Conservation (phyloP, 2,113 vertebrate species). For the Centrocercus urophasianus region DNA sequence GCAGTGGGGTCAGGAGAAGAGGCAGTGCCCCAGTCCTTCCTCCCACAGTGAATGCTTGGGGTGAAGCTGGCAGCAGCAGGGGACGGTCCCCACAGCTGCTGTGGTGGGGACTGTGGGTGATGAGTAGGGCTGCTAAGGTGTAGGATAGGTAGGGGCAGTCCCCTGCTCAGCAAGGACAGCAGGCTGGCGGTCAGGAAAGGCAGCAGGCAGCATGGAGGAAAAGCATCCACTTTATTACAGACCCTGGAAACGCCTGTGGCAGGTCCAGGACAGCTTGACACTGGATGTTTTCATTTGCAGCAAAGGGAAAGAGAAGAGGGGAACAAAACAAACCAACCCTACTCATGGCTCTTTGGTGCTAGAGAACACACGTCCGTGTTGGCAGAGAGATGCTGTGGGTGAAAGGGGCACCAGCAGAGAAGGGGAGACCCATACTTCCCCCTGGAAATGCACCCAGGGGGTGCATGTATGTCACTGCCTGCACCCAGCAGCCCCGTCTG, state of each 20-base stretch:
- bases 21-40: background rate
- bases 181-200: background rate
- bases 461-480: background rate
- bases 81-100: background rate
- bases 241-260: slow-evolving; percentile 44
- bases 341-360: slow-evolving; percentile 59
- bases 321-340: background rate
- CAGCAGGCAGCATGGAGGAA: slow-evolving; percentile 21
- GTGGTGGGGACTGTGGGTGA: background rate
- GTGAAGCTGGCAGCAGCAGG: background rate
- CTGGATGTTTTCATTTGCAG: slow-evolving; percentile 26
- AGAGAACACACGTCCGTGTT: background rate
- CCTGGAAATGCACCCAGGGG: background rate
- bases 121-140: background rate
- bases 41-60: background rate
- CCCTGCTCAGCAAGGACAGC: background rate
- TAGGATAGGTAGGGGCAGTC: background rate
- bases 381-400: background rate
- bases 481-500: background rate
- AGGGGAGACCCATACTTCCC: background rate
- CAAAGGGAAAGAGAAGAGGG: slow-evolving; percentile 21
- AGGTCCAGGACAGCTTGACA: slow-evolving; percentile 56
- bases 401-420: background rate
- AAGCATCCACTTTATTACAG: slow-evolving; percentile 76
- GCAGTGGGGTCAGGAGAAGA: background rate